These are phyloP conservation scores for Torymus auratus DNA, from an alignment of 2,888 invertebrate species.

Conservation along the genomic window DNA sequence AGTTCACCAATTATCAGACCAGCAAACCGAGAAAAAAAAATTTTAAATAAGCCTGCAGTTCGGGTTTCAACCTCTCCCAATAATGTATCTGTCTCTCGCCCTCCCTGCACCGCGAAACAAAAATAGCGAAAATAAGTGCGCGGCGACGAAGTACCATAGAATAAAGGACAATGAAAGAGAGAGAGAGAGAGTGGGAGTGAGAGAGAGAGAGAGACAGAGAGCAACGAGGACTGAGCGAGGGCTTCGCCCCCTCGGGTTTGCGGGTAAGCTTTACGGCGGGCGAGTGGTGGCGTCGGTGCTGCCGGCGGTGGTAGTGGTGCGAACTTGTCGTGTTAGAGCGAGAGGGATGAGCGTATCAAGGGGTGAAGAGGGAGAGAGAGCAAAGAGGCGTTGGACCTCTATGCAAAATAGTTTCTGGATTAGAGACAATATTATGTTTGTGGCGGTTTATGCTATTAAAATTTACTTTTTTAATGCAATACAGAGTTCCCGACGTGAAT, in stretches of 20 bases:
- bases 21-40: too few relatives aligned
- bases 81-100: conserved; percentile 5
- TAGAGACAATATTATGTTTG: conserved; percentile 12
- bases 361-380: not conserved
- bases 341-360: conserved; percentile 20
- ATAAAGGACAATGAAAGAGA: conserved; percentile 32
- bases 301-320: conserved; percentile 10
- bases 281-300: too few relatives aligned
- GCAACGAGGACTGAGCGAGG: too few relatives aligned
- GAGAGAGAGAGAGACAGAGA: conserved; percentile 9
- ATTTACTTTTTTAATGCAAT: too few relatives aligned
- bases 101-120: conserved; percentile 17
- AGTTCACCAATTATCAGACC: too few relatives aligned
- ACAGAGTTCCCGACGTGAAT: too few relatives aligned
- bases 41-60: conserved; percentile 27
- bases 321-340: conserved; percentile 34
- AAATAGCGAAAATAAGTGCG: conserved; percentile 42
- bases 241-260: too few relatives aligned
- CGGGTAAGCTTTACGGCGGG: too few relatives aligned
- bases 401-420: conserved; percentile 31
- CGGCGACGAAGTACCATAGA: conserved; percentile 10
- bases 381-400: conserved; percentile 22
- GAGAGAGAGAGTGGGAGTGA: conserved; percentile 1
- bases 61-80: conserved; percentile 33
- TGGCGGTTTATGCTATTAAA: not conserved